Percentiles rank a stretch among this genome's conserved stretches.
Evolutionary conservation across 2,797 vertebrate species (phyloP).

Genomic region (Lithobates pipiens): DNA sequence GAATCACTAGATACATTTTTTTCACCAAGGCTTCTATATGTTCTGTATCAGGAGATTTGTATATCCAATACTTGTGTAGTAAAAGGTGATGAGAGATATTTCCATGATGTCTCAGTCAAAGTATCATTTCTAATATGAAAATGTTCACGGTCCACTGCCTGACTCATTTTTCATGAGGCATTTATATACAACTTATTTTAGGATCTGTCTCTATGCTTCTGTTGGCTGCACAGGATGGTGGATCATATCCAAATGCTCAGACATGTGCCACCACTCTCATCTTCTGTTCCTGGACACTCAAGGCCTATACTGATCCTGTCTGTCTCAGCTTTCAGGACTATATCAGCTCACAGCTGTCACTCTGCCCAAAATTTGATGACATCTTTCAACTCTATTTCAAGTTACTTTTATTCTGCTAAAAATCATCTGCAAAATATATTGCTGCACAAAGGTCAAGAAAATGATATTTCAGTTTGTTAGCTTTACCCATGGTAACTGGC

Average conservation of each 20-base stretch:
- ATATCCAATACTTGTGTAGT: constrained; percentile 8
- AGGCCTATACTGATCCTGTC: neutral
- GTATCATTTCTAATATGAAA: constrained; percentile 33
- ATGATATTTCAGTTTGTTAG: constrained; percentile 41
- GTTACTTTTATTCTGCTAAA: constrained; percentile 22
- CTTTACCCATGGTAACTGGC: constrained; percentile 33
- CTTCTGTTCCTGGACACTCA: neutral
- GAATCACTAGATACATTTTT: neutral
- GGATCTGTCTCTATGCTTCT: constrained; percentile 13
- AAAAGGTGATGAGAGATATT: constrained; percentile 33
- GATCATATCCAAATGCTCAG: constrained; percentile 2
- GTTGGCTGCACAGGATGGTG: constrained; percentile 18
- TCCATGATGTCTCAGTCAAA: constrained; percentile 36
- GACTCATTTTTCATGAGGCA: constrained; percentile 31
- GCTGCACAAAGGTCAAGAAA: constrained; percentile 39
- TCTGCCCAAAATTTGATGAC: constrained; percentile 36
- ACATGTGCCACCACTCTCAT: neutral
- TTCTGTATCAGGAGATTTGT: neutral
- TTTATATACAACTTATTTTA: constrained; percentile 48
- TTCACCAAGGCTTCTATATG: neutral
- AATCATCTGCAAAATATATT: constrained; percentile 37
- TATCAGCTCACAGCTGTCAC: constrained; percentile 38
- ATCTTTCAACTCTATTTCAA: constrained; percentile 52
- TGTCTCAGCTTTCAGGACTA: constrained; percentile 25
- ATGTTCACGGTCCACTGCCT: constrained; percentile 32